These are phyloP conservation scores for Macaria liturata DNA, from an alignment of 2,888 invertebrate genomes.

Conservation along the genomic window DNA sequence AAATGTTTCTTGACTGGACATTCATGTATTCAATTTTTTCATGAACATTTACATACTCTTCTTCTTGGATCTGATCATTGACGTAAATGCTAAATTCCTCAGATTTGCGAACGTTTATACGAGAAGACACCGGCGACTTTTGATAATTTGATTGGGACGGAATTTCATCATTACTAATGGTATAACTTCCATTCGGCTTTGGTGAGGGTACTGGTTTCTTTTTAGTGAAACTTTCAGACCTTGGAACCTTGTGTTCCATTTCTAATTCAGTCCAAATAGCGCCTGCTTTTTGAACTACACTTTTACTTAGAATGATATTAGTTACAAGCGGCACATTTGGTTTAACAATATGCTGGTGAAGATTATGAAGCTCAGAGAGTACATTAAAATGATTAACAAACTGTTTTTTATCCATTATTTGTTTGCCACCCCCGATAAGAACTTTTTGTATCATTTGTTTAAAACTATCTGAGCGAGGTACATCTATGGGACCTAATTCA, in stretches of 20 bases:
- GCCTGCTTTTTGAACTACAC: conserved; percentile 23
- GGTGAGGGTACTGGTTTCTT: conserved; percentile 45
- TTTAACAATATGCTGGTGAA: conserved; percentile 14
- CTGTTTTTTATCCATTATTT: conserved; percentile 19
- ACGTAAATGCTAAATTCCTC: conserved; percentile 2
- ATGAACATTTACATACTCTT: too few relatives aligned
- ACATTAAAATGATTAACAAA: conserved; percentile 19
- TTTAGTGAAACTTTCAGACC: conserved; percentile 27
- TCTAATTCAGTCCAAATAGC: conserved; percentile 27
- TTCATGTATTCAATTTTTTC: too few relatives aligned
- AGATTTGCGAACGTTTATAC: neutral
- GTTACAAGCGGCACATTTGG: conserved; percentile 9
- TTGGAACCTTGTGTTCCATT: conserved; percentile 6
- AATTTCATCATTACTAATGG: conserved; percentile 10
- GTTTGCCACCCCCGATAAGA: conserved; percentile 5
- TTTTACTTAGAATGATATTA: neutral
- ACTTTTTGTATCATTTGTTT: conserved; percentile 24
- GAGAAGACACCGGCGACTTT: neutral
- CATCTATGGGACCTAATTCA: conserved; percentile 5
- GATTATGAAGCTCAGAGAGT: conserved; percentile 26
- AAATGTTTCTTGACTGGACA: too few relatives aligned
- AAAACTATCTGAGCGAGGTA: conserved; percentile 39
- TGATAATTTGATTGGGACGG: conserved; percentile 4
- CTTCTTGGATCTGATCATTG: neutral
- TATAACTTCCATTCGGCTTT: conserved; percentile 34